phyloP scores from a whole-genome alignment of 2,113 vertebrate genomes.

The Meles meles region DNA sequence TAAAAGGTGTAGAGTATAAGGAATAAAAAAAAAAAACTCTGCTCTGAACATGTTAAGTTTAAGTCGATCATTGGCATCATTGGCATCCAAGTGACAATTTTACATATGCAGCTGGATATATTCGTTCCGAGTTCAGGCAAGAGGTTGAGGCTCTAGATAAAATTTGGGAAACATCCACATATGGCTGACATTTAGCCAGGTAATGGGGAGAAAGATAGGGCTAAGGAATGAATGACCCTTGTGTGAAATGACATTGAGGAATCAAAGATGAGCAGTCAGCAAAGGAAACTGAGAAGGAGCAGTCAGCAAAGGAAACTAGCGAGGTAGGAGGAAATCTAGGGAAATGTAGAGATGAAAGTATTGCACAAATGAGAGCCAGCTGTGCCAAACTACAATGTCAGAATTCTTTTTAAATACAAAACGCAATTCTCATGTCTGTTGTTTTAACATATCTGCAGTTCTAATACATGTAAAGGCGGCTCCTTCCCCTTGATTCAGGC shows the following conservation, averaged over 20 bases:
- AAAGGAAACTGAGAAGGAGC: not conserved
- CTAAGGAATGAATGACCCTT: not conserved
- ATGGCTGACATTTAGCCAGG: not conserved
- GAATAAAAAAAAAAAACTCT: not conserved
- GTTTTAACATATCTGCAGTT: not conserved
- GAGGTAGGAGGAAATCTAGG: not conserved
- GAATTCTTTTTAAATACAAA: not conserved
- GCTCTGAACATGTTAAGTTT: not conserved
- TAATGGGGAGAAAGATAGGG: not conserved
- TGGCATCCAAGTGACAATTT: not conserved
- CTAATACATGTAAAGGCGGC: not conserved
- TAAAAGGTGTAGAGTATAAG: not conserved
- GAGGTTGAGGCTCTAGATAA: not conserved
- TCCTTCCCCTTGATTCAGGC: not conserved
- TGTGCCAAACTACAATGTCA: not conserved
- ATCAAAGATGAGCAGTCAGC: not conserved
- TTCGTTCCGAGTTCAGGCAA: not conserved
- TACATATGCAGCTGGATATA: not conserved
- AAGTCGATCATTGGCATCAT: not conserved
- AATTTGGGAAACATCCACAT: not conserved
- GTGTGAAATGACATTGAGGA: not conserved
- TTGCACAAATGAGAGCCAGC: not conserved
- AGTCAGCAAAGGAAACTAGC: not conserved
- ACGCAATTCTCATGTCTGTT: not conserved
- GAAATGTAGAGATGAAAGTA: not conserved